A percentile compares a stretch with the other conserved stretches of the same genome.
Evolutionary conservation across 2,113 vertebrate species (phyloP).

Genomic region (Benthochromis sp.): DNA sequence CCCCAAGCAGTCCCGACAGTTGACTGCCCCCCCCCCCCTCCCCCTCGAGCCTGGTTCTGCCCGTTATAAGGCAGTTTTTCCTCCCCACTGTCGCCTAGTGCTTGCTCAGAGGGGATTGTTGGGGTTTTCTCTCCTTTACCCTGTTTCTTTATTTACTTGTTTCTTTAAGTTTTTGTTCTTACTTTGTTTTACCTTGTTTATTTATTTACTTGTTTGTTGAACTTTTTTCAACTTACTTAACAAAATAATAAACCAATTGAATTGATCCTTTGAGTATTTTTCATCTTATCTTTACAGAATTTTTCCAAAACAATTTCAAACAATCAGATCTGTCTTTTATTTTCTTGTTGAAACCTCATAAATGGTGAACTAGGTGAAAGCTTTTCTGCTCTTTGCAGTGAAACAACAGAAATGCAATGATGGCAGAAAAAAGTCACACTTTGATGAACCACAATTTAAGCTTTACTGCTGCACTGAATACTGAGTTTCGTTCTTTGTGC

Average conservation of each 20-base stretch:
- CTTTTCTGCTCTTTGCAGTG: not conserved
- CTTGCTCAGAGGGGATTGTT: not conserved
- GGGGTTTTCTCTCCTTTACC: not conserved
- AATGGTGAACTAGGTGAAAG: not conserved
- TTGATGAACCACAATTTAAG: not conserved
- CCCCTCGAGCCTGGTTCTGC: not conserved
- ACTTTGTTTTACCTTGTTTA: not conserved
- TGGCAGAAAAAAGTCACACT: not conserved
- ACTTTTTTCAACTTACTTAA: not conserved
- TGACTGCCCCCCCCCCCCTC: not conserved
- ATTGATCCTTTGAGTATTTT: not conserved
- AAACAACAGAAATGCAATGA: not conserved
- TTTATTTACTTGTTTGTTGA: not conserved
- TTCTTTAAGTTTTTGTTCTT: not conserved
- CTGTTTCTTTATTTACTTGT: not conserved
- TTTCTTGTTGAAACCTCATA: not conserved
- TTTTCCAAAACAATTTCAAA: not conserved
- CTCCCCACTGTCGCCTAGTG: not conserved
- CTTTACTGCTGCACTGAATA: not conserved
- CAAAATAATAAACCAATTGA: not conserved
- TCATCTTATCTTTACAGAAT: not conserved
- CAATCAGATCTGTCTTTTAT: not conserved
- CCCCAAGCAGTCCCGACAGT: not conserved
- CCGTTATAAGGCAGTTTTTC: not conserved
- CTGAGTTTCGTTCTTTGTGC: not conserved